Evolutionary conservation across 2,113 vertebrate genomes (phyloP).

Genomic region (Rutilus rutilus): DNA sequence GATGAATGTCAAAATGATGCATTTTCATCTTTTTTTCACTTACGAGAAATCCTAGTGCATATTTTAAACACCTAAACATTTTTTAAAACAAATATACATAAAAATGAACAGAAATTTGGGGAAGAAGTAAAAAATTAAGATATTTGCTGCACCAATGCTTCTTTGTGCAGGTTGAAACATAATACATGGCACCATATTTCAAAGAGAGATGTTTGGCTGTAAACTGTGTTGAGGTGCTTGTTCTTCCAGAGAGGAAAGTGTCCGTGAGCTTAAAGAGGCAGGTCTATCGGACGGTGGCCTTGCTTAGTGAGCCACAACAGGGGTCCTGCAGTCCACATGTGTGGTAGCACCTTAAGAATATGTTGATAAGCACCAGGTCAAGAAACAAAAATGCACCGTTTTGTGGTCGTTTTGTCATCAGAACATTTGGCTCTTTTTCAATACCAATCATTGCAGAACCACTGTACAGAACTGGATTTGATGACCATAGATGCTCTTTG

Average conservation of each 20-base stretch:
- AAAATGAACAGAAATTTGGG: constrained; percentile 59
- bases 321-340: constrained; percentile 67
- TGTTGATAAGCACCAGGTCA: constrained; percentile 79
- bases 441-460: constrained; percentile 63
- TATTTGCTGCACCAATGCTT: constrained; percentile 45
- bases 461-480: constrained; percentile 66
- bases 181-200: constrained; percentile 73
- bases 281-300: constrained; percentile 67
- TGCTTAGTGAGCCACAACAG: constrained; percentile 65
- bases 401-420: constrained; percentile 56
- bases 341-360: constrained; percentile 78
- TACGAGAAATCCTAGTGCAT: constrained; percentile 65
- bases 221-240: constrained; percentile 78
- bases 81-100: constrained; percentile 59
- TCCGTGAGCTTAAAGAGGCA: constrained; percentile 65
- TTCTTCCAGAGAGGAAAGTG: constrained; percentile 66
- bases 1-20: constrained; percentile 65
- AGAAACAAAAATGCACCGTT: constrained; percentile 70
- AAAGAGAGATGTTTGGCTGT: constrained; percentile 73
- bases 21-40: constrained; percentile 64
- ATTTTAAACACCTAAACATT: constrained; percentile 56
- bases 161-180: constrained; percentile 67
- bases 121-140: constrained; percentile 49
- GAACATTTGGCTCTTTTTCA: constrained; percentile 61
- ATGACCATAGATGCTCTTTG: constrained; percentile 62